Conservation (phyloP, 2,113 vertebrate species). For the Paramormyrops kingsleyae region DNA sequence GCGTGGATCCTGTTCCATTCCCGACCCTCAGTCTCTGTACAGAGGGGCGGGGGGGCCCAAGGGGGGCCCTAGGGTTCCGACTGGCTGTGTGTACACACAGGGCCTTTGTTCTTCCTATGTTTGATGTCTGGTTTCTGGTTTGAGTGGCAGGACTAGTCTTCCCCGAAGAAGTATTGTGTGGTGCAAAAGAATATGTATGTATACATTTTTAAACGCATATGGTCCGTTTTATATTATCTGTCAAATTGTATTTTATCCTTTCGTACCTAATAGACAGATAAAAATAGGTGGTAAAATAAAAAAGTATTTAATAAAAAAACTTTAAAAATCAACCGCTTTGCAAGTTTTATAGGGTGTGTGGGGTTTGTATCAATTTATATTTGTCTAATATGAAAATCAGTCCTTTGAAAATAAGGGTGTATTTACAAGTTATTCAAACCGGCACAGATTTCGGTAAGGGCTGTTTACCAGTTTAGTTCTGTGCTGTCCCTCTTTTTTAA, state of each 20-base stretch:
- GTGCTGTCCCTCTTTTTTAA: background rate
- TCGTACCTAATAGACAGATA: background rate
- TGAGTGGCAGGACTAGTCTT: conserved; percentile 4
- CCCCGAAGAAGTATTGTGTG: background rate
- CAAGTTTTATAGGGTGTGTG: background rate
- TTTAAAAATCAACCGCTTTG: background rate
- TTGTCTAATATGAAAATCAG: background rate
- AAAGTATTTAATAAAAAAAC: background rate
- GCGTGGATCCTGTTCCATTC: background rate
- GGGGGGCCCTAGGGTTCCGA: background rate
- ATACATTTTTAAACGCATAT: background rate
- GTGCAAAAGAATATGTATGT: background rate
- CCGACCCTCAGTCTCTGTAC: background rate
- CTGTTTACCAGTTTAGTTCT: background rate
- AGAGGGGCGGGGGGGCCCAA: background rate
- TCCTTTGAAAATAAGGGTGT: background rate
- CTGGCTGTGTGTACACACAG: conserved; percentile 5
- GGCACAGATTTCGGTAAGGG: background rate
- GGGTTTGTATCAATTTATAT: background rate
- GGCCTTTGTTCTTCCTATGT: background rate
- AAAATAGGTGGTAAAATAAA: background rate
- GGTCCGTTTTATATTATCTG: background rate
- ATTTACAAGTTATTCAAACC: background rate
- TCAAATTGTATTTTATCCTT: background rate
- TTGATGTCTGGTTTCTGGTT: conserved; percentile 21